phyloP scores from a whole-genome alignment of 2,113 vertebrate genomes.

The Tautogolabrus adspersus region DNA sequence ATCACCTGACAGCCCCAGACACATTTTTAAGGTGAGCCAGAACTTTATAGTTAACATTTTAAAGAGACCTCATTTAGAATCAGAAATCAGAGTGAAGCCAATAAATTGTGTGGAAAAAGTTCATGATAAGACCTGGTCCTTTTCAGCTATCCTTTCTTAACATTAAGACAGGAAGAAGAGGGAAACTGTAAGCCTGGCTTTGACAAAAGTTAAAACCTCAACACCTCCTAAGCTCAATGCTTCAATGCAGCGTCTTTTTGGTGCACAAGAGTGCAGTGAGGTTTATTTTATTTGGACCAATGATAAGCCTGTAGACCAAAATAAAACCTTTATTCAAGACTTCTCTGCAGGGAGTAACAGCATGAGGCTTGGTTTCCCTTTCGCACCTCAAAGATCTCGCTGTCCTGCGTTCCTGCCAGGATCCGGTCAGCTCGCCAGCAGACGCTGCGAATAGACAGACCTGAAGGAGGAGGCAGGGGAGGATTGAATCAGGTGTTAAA shows the following conservation, averaged over 20 bases:
- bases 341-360: neutral
- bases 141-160: too few relatives aligned
- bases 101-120: too few relatives aligned
- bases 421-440: conserved; percentile 97
- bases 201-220: too few relatives aligned
- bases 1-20: conserved; percentile 77
- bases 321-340: neutral
- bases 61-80: too few relatives aligned
- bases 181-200: too few relatives aligned
- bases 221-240: too few relatives aligned
- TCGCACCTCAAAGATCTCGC: conserved; percentile 94
- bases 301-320: neutral
- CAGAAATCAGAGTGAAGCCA: too few relatives aligned
- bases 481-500: neutral
- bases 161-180: too few relatives aligned
- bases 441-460: conserved; percentile 95
- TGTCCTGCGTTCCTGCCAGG: conserved; percentile 95
- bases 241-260: neutral
- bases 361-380: neutral
- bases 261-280: neutral
- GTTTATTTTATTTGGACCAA: conserved; percentile 2
- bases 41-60: neutral
- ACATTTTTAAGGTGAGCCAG: neutral
- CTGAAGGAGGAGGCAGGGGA: conserved; percentile 68
- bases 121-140: too few relatives aligned